A percentile compares a stretch with the other conserved stretches of the same genome.
phyloP scores from a whole-genome alignment of 2,113 vertebrate genomes.

The Regulus satrapa region DNA sequence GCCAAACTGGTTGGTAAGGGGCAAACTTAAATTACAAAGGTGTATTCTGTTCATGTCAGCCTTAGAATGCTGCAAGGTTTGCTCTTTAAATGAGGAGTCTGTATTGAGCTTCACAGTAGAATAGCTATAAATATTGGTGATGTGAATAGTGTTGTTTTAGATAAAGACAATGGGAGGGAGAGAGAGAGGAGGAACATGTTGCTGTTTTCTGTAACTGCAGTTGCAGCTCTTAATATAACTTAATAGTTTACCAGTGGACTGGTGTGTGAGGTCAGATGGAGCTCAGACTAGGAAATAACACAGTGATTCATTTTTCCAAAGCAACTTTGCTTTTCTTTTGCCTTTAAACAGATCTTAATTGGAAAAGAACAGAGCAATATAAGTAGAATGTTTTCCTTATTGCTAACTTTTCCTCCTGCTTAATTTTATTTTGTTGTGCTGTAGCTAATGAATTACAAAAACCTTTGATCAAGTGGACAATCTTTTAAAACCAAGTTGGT shows the following conservation, averaged over 20 bases:
- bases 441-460: neutral
- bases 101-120: neutral
- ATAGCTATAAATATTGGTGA: neutral
- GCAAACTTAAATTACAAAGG: neutral
- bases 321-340: neutral
- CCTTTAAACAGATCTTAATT: neutral
- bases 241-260: neutral
- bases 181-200: neutral
- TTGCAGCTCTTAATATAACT: neutral
- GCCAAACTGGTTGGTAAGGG: neutral
- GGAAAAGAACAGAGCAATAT: neutral
- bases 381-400: neutral
- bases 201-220: neutral
- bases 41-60: neutral
- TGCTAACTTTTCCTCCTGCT: neutral
- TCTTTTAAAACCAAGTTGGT: neutral
- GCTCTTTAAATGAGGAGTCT: neutral
- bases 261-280: neutral
- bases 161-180: neutral
- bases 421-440: neutral
- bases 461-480: neutral
- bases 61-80: neutral
- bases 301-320: conserved; percentile 23
- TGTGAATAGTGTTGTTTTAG: neutral
- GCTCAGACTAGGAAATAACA: conserved; percentile 18